Evolutionary conservation across 1,140 invertebrate species (phyloP).

Genomic region (Mamestra configurata): DNA sequence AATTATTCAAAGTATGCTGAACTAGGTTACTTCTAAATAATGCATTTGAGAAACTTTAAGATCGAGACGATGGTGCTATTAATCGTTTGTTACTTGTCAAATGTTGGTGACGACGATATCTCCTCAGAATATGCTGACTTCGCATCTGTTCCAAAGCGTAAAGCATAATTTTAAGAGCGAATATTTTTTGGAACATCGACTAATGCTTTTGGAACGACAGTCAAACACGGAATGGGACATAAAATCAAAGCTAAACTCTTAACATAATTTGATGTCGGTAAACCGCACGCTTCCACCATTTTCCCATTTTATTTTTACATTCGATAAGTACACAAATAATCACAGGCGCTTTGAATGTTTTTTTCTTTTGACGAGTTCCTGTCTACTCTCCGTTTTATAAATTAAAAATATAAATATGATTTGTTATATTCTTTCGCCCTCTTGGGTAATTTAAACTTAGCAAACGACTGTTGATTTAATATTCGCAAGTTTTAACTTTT

Average conservation of each 20-base stretch:
- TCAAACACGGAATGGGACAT: constrained; percentile 11
- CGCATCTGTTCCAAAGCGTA: not conserved
- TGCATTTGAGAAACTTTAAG: constrained; percentile 34
- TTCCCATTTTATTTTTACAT: constrained; percentile 20
- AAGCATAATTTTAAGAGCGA: not conserved
- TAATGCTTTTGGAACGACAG: not conserved
- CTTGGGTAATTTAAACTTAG: not conserved
- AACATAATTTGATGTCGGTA: constrained; percentile 1
- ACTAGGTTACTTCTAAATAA: constrained; percentile 30
- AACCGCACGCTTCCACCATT: constrained; percentile 8
- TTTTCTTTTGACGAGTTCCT: not conserved
- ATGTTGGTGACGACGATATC: constrained; percentile 6
- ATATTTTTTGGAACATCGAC: not conserved
- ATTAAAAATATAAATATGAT: not conserved
- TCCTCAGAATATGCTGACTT: not conserved
- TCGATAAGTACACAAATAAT: constrained; percentile 30
- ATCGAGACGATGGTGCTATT: constrained; percentile 12
- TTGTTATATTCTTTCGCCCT: not conserved
- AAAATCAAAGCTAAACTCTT: constrained; percentile 20
- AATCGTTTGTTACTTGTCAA: constrained; percentile 38
- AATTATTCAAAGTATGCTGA: constrained; percentile 16
- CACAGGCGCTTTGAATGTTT: not conserved
- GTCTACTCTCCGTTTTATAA: not conserved
- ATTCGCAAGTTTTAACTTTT: not conserved
- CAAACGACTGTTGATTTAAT: not conserved